Conservation (phyloP, 2,113 vertebrate species). For the Galbula dea region DNA sequence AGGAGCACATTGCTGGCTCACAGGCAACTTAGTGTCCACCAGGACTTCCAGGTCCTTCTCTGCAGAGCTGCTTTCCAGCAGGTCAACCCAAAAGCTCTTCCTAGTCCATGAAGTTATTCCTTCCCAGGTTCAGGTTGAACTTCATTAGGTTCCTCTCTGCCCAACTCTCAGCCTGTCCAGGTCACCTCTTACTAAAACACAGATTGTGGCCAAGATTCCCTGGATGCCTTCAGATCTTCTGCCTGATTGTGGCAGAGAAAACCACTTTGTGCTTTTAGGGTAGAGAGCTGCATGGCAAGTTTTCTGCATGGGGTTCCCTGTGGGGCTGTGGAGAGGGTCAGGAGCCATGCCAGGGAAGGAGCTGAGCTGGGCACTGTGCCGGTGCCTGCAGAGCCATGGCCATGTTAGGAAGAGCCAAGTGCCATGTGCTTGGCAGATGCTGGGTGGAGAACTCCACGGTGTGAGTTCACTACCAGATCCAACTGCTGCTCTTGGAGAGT, state of each 20-base stretch:
- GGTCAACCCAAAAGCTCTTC: too few relatives aligned
- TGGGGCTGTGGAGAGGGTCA: neutral
- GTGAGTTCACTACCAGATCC: neutral
- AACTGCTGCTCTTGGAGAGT: neutral
- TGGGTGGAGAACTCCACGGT: neutral
- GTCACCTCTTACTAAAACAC: neutral
- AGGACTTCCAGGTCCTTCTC: too few relatives aligned
- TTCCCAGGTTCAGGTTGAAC: too few relatives aligned
- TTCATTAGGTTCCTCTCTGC: too few relatives aligned
- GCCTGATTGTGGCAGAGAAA: neutral
- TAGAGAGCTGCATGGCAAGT: neutral
- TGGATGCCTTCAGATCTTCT: neutral
- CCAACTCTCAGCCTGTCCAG: too few relatives aligned
- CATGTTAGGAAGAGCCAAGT: neutral
- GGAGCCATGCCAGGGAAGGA: neutral
- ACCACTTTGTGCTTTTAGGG: neutral
- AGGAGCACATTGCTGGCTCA: too few relatives aligned
- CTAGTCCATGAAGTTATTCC: too few relatives aligned
- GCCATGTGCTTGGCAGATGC: slow-evolving; percentile 7
- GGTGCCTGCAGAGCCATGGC: neutral
- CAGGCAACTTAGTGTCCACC: too few relatives aligned
- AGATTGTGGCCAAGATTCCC: neutral
- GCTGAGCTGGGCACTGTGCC: neutral
- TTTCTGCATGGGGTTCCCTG: neutral
- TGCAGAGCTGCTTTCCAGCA: too few relatives aligned